phyloP scores from a whole-genome alignment of 2,797 vertebrate species.

The Rallus crepitans region DNA sequence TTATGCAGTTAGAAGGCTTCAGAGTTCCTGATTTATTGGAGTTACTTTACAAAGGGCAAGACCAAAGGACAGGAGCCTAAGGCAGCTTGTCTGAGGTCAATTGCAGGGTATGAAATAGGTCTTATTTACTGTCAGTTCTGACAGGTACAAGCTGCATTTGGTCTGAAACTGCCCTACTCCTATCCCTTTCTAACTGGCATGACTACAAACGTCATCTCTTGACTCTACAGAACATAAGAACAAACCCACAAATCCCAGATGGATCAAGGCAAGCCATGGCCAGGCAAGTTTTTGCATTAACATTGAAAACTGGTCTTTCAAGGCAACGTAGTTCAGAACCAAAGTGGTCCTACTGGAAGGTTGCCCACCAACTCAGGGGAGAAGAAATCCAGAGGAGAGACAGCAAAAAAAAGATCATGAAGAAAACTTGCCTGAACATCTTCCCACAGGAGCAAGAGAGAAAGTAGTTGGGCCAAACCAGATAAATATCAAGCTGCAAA shows the following conservation, averaged over 20 bases:
- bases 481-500: neutral
- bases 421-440: neutral
- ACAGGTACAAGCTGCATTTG: neutral
- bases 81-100: neutral
- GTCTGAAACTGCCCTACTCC: neutral
- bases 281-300: neutral
- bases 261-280: neutral
- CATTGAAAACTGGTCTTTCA: neutral
- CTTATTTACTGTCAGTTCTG: neutral
- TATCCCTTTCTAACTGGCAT: neutral
- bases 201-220: accelerated
- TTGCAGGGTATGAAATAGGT: neutral
- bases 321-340: neutral
- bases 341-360: accelerated
- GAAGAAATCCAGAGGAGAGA: neutral
- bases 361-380: neutral
- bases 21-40: neutral
- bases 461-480: neutral
- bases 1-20: neutral
- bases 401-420: neutral
- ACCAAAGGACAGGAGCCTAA: neutral
- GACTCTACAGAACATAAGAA: neutral
- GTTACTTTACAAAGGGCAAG: neutral
- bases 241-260: neutral
- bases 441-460: neutral